A percentile compares a stretch with the other conserved stretches of the same genome.
Evolutionary conservation across 1,140 invertebrate species (phyloP).

Genomic region (Streblospio benedicti): DNA sequence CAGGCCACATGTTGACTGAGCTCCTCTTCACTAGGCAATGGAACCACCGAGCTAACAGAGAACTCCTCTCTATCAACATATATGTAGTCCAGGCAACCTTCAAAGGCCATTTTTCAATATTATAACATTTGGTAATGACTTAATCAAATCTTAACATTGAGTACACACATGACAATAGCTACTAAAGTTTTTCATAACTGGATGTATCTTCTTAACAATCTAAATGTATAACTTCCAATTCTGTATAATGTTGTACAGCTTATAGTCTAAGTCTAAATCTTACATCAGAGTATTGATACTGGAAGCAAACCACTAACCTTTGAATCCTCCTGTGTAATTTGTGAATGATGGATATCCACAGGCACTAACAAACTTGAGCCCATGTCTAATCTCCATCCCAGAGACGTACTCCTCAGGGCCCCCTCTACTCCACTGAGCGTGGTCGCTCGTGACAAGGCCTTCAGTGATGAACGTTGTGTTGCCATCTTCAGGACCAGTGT

Average conservation of each 20-base stretch:
- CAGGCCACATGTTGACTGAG: constrained; percentile 62
- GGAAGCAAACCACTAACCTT: no score
- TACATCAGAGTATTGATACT: no score
- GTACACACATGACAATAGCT: no score
- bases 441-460: constrained; percentile 28
- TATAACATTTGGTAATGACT: no score
- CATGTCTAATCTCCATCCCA: constrained; percentile 28
- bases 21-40: constrained; percentile 68
- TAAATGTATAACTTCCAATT: no score
- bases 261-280: no score
- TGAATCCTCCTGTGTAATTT: constrained; percentile 74
- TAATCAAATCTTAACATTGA: no score
- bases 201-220: no score
- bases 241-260: no score
- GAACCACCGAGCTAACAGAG: constrained; percentile 61
- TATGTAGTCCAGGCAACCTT: constrained; percentile 89
- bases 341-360: constrained; percentile 59
- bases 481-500: constrained; percentile 34
- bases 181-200: no score
- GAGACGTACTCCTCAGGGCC: constrained; percentile 25
- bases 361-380: constrained; percentile 40
- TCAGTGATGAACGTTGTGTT: constrained; percentile 35
- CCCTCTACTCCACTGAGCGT: constrained; percentile 40
- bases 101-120: no score
- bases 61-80: constrained; percentile 61